Percentiles rank a stretch among this genome's conserved stretches.
Evolutionary conservation across 1,140 invertebrate species (phyloP).

Genomic region (Drosophila ogumai): DNA sequence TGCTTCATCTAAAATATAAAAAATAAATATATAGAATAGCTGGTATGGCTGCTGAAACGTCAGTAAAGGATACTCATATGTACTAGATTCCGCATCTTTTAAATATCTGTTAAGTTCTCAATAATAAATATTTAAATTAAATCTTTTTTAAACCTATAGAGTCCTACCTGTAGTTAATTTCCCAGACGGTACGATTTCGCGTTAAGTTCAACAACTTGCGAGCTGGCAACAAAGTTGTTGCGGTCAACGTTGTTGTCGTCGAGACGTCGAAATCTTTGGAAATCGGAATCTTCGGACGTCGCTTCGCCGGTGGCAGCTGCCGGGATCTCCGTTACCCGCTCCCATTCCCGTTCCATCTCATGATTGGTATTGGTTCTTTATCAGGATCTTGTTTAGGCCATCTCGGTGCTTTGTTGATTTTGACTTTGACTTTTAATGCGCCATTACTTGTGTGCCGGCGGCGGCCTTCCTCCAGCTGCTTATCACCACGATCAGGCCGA

Average conservation of each 20-base stretch:
- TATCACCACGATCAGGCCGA: slow-evolving; percentile 47
- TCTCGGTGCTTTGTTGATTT: slow-evolving; percentile 76
- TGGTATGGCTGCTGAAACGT: not conserved
- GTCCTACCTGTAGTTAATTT: slow-evolving; percentile 57
- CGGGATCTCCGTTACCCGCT: slow-evolving; percentile 4
- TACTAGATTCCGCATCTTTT: not conserved
- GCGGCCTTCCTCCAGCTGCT: slow-evolving; percentile 30
- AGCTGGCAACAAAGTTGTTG: slow-evolving; percentile 74
- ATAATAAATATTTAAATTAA: not conserved
- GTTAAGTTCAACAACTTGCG: slow-evolving; percentile 78
- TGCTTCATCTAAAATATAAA: too few species aligned
- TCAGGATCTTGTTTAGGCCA: slow-evolving; percentile 82
- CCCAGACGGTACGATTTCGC: slow-evolving; percentile 67
- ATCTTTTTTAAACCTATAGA: not conserved
- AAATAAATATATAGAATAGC: not conserved
- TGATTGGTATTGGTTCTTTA: slow-evolving; percentile 79
- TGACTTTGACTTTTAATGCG: slow-evolving; percentile 71
- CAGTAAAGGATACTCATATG: too few species aligned
- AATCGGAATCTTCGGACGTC: slow-evolving; percentile 47
- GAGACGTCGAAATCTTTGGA: slow-evolving; percentile 30
- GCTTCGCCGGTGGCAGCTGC: slow-evolving; percentile 71
- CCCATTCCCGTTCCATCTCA: slow-evolving; percentile 14
- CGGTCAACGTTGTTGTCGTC: slow-evolving; percentile 59
- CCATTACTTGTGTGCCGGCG: slow-evolving; percentile 42
- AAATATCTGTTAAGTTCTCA: not conserved